Evolutionary conservation across 30 jellyfish, hydroid and myxozoan genomes (phyloP), one percentile per base, ranked within the genome.

Genomic region (Cassiopea andromeda): DNA sequence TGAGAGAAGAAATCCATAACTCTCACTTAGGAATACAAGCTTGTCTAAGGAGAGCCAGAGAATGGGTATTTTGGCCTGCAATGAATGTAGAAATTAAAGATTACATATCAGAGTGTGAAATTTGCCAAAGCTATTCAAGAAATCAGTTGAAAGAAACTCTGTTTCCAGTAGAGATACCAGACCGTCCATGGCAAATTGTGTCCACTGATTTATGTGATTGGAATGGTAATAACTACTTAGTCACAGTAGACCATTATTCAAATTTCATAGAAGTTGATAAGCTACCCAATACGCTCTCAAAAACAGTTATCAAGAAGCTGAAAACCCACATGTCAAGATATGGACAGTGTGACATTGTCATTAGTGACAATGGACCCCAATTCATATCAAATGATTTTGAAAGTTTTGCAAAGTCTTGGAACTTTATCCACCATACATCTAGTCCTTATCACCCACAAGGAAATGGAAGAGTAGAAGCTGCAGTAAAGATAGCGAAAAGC

Each of bases 391-490:
- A 54, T 59, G 89, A 80, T 6, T 80, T 80, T 59, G 89, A 80
- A 48, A 80, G 89, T 57, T 80, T 57, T 80, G 89, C 89, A 2
- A 60, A 48, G 73, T 80, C 89, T 80, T 80, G 89, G 89, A 71
- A 72, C 72, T 85, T 74, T 46, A 73, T 61, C 45, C 87, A 70
- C 73, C 87, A 61, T 85, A 85, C 68, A 75, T 73, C 80, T 7
- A 67, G 75, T 46, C 82, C 81, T 59, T 44, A 85, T 75, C 87
- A 85, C 80, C 80, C 93, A 61, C 82, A 85, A 85, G 93, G 89
- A 71, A 85, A 85, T 85, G 93, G 89, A 59, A 72, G 93, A 48
- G 89, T 81, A 72, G 93, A 85, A 85, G 93, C 93, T 44, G 93
- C 93, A 45, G 93, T 80, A 50, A 54, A 80, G 54, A 50, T 80